phyloP scores from a whole-genome alignment of 1,140 invertebrate genomes.

The Panulirus ornatus region DNA sequence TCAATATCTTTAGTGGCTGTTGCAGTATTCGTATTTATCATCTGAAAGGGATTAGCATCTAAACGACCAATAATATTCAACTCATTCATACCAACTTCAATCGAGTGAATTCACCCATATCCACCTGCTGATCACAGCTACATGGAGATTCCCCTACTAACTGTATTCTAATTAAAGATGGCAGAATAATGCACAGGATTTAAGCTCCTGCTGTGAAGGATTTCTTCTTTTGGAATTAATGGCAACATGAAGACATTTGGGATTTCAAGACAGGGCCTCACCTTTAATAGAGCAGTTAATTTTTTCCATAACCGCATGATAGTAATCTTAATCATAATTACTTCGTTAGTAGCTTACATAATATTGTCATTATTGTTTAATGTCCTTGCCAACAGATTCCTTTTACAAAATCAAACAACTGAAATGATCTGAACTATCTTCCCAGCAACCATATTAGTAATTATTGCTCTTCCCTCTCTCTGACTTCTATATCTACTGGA shows the following conservation, averaged over 20 bases:
- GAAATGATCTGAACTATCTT: neutral
- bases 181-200: no score
- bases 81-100: constrained; percentile 7
- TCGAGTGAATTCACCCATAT: constrained; percentile 41
- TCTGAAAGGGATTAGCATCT: neutral
- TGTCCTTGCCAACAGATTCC: neutral
- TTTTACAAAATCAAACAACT: neutral
- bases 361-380: neutral
- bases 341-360: constrained; percentile 8
- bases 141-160: constrained; percentile 81
- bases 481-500: constrained; percentile 82
- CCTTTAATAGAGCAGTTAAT: constrained; percentile 37
- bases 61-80: constrained; percentile 18
- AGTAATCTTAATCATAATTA: constrained; percentile 9
- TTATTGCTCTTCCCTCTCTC: constrained; percentile 20
- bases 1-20: constrained; percentile 27
- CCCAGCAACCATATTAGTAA: neutral
- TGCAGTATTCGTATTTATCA: neutral
- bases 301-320: constrained; percentile 23
- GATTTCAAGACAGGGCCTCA: constrained; percentile 14
- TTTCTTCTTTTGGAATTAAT: constrained; percentile 14
- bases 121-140: constrained; percentile 81
- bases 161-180: constrained; percentile 79
- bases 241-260: constrained; percentile 19
- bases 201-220: neutral